Conservation (phyloP, 2,113 vertebrate genomes). For the Tetraodon nigroviridis region DNA sequence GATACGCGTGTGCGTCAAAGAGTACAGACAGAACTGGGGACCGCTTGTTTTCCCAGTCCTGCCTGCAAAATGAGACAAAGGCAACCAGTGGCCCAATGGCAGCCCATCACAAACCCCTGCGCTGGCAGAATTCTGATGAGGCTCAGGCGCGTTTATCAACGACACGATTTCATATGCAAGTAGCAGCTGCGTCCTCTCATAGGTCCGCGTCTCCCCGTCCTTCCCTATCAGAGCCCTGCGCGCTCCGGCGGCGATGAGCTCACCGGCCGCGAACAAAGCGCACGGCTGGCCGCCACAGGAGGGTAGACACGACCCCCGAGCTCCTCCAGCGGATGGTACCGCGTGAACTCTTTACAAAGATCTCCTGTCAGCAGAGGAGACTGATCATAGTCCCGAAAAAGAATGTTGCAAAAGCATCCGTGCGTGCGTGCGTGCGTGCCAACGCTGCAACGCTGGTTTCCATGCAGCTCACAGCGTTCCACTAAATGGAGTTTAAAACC, state of each 20-base stretch:
- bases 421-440: neutral
- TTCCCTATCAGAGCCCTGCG: constrained; percentile 36
- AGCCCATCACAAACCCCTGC: constrained; percentile 46
- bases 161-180: constrained; percentile 61
- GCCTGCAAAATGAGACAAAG: constrained; percentile 69
- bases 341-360: constrained; percentile 38
- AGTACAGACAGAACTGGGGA: neutral
- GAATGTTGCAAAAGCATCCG: neutral
- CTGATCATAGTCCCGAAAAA: constrained; percentile 34
- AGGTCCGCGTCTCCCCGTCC: constrained; percentile 30
- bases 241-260: constrained; percentile 53
- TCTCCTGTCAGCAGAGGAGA: constrained; percentile 8
- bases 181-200: constrained; percentile 45
- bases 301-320: constrained; percentile 27
- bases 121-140: constrained; percentile 56
- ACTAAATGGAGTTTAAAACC: constrained; percentile 3
- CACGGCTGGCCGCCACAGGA: constrained; percentile 7
- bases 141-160: constrained; percentile 61
- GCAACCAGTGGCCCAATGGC: constrained; percentile 51
- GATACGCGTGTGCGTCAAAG: no score
- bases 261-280: constrained; percentile 57
- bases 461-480: constrained; percentile 6
- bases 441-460: neutral
- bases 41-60: constrained; percentile 29
- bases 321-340: constrained; percentile 28